Evolutionary conservation across 1,140 invertebrate genomes (phyloP).

Genomic region (Drosophila murphyi): DNA sequence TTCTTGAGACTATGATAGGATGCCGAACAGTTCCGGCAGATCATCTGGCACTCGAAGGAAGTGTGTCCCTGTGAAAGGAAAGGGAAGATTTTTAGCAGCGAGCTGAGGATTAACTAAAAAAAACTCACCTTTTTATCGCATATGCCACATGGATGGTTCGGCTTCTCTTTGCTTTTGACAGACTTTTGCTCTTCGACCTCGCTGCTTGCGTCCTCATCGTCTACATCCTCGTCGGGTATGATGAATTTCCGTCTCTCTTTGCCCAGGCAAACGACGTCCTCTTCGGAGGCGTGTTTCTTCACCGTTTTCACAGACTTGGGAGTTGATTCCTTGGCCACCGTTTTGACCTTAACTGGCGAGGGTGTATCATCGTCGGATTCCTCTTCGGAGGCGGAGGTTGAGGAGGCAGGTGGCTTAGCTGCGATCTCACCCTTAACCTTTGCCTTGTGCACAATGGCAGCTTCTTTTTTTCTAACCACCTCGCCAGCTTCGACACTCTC

Average conservation of each 20-base stretch:
- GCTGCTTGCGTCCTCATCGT: conserved; percentile 10
- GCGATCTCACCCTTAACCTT: conserved; percentile 21
- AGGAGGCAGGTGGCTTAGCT: not conserved
- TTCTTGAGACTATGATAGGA: conserved; percentile 68
- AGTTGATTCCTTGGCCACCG: conserved; percentile 12
- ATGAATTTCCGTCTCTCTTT: conserved; percentile 52
- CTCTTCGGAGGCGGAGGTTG: conserved; percentile 49
- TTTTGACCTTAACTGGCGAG: conserved; percentile 36
- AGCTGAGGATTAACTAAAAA: not conserved
- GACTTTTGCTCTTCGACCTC: conserved; percentile 5
- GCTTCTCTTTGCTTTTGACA: conserved; percentile 37
- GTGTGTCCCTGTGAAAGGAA: conserved; percentile 60
- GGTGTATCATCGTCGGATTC: conserved; percentile 31
- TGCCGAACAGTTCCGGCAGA: conserved; percentile 71
- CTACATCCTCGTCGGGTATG: conserved; percentile 63
- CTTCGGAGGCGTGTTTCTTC: conserved; percentile 47
- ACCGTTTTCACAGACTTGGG: conserved; percentile 40
- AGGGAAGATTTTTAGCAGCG: not conserved
- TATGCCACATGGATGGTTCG: conserved; percentile 34
- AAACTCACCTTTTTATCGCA: conserved; percentile 64
- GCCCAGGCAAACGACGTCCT: conserved; percentile 74
- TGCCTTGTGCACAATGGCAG: not conserved
- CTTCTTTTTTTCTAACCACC: conserved; percentile 32
- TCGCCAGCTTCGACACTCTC: conserved; percentile 59
- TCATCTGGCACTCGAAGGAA: conserved; percentile 78